These are phyloP conservation scores for Leptobrachium leishanense DNA, from an alignment of 2,113 vertebrate genomes.

Conservation along the genomic window DNA sequence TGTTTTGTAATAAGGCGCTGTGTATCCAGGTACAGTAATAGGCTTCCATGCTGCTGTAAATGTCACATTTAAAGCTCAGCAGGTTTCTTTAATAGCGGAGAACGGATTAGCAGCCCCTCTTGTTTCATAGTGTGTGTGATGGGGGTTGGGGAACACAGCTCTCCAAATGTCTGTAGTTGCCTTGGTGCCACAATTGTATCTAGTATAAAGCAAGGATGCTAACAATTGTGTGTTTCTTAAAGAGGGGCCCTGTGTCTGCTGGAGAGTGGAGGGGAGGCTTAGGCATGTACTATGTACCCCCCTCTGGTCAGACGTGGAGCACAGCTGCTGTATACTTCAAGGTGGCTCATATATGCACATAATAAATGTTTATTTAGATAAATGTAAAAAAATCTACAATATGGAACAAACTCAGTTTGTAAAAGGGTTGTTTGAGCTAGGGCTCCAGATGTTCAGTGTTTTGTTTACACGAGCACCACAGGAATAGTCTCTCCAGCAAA, in stretches of 20 bases:
- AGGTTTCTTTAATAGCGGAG: constrained; percentile 17
- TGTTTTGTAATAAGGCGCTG: no score
- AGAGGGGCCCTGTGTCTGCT: constrained; percentile 22
- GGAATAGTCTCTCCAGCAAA: no score
- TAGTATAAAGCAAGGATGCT: constrained; percentile 41
- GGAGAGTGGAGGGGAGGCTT: constrained; percentile 13
- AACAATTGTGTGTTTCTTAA: constrained; percentile 35
- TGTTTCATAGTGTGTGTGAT: constrained; percentile 23
- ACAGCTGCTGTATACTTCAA: no score
- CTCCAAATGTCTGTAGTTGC: constrained; percentile 48
- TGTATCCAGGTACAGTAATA: no score
- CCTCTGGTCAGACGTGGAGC: background rate
- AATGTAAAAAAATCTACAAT: no score
- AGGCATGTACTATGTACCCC: background rate
- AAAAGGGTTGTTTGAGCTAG: no score
- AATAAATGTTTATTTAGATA: no score
- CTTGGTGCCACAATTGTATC: constrained; percentile 47
- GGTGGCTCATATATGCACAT: no score
- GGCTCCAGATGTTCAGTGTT: no score
- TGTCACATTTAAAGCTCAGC: constrained; percentile 18
- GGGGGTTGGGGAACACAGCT: background rate
- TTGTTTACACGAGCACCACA: no score
- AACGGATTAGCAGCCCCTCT: constrained; percentile 38
- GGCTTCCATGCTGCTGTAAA: background rate
- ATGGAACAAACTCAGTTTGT: no score